Percentiles rank a stretch among this genome's conserved stretches.
phyloP scores from a whole-genome alignment of 1,140 invertebrate species.

The Wasmannia auropunctata region DNA sequence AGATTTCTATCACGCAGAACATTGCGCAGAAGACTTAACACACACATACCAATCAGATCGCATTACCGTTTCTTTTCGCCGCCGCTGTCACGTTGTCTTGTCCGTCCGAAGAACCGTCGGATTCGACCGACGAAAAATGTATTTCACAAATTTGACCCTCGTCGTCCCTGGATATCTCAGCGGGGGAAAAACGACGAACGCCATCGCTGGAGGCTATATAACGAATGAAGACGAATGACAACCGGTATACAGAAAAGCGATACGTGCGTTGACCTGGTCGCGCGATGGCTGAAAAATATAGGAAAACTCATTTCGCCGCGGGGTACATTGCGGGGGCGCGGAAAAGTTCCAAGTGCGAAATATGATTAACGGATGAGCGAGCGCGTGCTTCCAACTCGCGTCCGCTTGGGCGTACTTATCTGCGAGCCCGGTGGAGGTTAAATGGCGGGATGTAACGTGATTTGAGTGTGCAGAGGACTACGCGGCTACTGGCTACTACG shows the following conservation, averaged over 20 bases:
- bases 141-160: background rate
- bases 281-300: conserved; percentile 59
- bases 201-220: background rate
- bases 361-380: conserved; percentile 71
- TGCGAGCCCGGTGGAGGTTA: conserved; percentile 50
- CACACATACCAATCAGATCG: background rate
- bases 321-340: conserved; percentile 60
- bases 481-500: background rate
- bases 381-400: conserved; percentile 36
- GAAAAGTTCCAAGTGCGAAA: conserved; percentile 69
- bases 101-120: background rate
- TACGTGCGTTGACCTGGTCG: conserved; percentile 56
- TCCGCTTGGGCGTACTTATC: conserved; percentile 14
- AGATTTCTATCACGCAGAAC: background rate
- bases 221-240: conserved; percentile 76
- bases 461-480: background rate
- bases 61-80: background rate
- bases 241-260: conserved; percentile 63
- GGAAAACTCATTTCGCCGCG: conserved; percentile 63
- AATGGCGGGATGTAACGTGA: conserved; percentile 36
- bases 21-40: background rate
- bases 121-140: background rate
- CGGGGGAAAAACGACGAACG: background rate
- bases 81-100: background rate
- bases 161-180: background rate